Conservation (phyloP, 1,140 invertebrate species). For the Pristionchus pacificus region DNA sequence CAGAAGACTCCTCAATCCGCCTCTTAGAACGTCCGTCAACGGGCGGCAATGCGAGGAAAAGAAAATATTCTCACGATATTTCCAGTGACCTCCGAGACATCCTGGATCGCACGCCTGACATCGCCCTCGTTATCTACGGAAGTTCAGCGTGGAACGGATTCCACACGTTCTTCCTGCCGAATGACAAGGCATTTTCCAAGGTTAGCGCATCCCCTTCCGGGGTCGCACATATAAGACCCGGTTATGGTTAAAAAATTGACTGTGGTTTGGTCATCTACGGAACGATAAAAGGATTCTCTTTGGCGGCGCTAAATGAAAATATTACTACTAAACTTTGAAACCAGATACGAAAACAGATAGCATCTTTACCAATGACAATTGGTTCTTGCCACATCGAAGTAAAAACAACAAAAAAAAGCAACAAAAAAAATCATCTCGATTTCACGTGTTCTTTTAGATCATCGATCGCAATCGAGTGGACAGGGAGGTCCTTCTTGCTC, state of each 20-base stretch:
- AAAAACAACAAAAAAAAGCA: too few relatives aligned
- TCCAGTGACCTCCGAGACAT: constrained; percentile 53
- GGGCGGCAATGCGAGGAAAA: too few relatives aligned
- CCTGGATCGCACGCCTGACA: constrained; percentile 55
- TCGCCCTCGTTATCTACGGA: constrained; percentile 55
- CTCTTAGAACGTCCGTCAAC: too few relatives aligned
- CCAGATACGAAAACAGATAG: too few relatives aligned
- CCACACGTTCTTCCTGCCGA: constrained; percentile 56
- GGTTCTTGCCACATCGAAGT: too few relatives aligned
- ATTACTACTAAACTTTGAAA: constrained; percentile 14
- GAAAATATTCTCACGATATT: too few relatives aligned
- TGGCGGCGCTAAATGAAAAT: too few relatives aligned
- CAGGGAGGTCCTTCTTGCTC: constrained; percentile 54
- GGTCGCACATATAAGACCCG: constrained; percentile 15
- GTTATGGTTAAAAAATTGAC: neutral
- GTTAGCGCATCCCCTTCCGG: constrained; percentile 40
- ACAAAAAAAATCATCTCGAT: too few relatives aligned
- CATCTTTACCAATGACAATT: too few relatives aligned
- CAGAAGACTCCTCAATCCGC: too few relatives aligned
- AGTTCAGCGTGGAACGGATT: constrained; percentile 57
- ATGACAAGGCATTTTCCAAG: constrained; percentile 53
- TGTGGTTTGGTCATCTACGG: too few relatives aligned
- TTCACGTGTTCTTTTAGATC: constrained; percentile 38
- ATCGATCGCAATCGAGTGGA: constrained; percentile 55
- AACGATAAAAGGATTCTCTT: too few relatives aligned